Percentiles rank a stretch among this genome's conserved stretches.
Conservation (phyloP, 2,888 invertebrate genomes). For the Nysson spinosus region DNA sequence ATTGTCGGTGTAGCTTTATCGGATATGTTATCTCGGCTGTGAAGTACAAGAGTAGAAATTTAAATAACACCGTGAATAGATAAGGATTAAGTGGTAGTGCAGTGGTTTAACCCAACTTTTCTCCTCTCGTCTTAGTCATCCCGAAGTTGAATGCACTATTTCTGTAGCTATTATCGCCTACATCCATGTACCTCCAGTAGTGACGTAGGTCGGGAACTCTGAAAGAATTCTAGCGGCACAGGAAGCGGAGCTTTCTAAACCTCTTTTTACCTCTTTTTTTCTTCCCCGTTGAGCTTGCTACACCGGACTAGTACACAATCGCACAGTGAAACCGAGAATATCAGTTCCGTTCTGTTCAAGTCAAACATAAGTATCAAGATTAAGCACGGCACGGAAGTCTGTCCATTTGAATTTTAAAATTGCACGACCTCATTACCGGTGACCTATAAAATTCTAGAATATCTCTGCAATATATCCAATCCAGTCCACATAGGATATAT, state of each 20-base stretch:
- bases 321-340: conserved; percentile 20
- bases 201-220: conserved; percentile 25
- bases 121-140: conserved; percentile 2
- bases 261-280: conserved; percentile 23
- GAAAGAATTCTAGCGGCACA: conserved; percentile 14
- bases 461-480: no score
- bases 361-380: conserved; percentile 1
- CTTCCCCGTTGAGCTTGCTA: conserved; percentile 9
- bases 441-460: no score
- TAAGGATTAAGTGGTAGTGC: not conserved
- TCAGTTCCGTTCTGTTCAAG: conserved; percentile 10
- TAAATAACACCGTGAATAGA: not conserved
- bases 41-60: no score
- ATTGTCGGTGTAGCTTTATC: no score
- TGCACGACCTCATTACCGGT: no score
- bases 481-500: no score
- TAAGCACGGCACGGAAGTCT: conserved; percentile 4
- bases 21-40: no score
- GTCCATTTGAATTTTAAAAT: not conserved
- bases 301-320: conserved; percentile 7
- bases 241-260: conserved; percentile 17
- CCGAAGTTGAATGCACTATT: conserved; percentile 10
- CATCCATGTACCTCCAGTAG: conserved; percentile 21
- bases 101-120: conserved; percentile 8
- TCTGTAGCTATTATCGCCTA: conserved; percentile 25